phyloP scores from a whole-genome alignment of 2,888 invertebrate genomes.

The Pollenia angustigena region DNA sequence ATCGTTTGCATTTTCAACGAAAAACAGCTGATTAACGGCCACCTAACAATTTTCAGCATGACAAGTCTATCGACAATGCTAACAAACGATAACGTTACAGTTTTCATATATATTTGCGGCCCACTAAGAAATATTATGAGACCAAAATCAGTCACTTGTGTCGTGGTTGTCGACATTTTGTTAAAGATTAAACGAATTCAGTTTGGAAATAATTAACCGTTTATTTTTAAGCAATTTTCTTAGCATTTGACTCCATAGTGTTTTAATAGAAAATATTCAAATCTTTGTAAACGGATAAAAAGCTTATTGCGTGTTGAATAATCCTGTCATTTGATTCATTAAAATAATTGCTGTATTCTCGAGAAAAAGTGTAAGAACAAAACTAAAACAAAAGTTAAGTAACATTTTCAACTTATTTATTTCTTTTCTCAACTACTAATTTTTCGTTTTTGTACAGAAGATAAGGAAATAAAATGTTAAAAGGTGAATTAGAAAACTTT shows the following conservation, averaged over 20 bases:
- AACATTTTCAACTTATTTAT: slow-evolving; percentile 42
- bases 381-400: slow-evolving; percentile 10
- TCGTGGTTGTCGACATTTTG: too few relatives aligned
- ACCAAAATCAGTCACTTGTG: too few relatives aligned
- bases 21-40: too few relatives aligned
- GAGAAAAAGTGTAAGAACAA: not conserved
- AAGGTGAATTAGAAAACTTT: slow-evolving; percentile 58
- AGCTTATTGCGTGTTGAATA: slow-evolving; percentile 41
- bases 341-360: slow-evolving; percentile 62
- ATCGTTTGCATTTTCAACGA: too few relatives aligned
- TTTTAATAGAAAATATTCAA: slow-evolving; percentile 25
- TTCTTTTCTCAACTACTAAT: not conserved
- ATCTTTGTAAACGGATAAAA: slow-evolving; percentile 29
- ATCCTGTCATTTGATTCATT: slow-evolving; percentile 61
- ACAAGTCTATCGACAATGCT: too few relatives aligned
- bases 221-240: too few relatives aligned
- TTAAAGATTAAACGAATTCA: too few relatives aligned
- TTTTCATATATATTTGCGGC: too few relatives aligned
- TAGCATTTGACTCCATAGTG: slow-evolving; percentile 11
- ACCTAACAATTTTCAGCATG: too few relatives aligned
- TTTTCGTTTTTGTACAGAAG: not conserved
- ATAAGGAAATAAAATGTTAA: slow-evolving; percentile 12
- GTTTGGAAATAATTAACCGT: too few relatives aligned
- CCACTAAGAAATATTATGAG: too few relatives aligned
- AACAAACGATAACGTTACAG: too few relatives aligned